Conservation (phyloP, 2,797 vertebrate genomes). For the Gallinago stenura region DNA sequence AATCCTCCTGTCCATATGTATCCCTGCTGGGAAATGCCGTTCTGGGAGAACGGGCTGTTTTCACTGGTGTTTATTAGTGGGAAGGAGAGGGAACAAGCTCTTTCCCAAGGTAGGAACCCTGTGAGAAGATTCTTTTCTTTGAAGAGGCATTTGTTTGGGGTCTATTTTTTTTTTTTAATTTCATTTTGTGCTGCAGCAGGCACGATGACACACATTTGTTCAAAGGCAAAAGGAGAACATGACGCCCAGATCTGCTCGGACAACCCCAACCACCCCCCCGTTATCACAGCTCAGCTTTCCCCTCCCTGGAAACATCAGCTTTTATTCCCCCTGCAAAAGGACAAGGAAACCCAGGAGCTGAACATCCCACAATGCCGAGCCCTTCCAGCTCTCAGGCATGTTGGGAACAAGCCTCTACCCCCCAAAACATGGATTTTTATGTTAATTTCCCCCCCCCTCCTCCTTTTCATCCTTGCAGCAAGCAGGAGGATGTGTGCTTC, state of each 20-base stretch:
- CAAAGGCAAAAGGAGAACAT: neutral
- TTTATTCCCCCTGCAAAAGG: neutral
- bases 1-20: neutral
- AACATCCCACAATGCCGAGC: accelerated
- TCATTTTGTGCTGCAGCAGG: neutral
- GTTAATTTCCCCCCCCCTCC: too few species aligned
- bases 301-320: accelerated
- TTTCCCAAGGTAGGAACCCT: neutral
- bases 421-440: neutral
- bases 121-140: neutral
- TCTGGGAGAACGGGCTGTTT: neutral
- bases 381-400: neutral
- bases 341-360: neutral
- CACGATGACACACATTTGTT: neutral
- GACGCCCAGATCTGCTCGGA: neutral
- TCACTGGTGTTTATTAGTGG: neutral
- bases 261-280: neutral
- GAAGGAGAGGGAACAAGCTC: neutral
- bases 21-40: neutral
- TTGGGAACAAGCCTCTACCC: neutral
- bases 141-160: neutral
- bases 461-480: neutral
- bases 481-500: neutral
- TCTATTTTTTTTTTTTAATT: neutral
- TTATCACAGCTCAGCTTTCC: neutral